phyloP scores from a whole-genome alignment of 2,888 invertebrate genomes.

The Pollenia griseotomentosa region DNA sequence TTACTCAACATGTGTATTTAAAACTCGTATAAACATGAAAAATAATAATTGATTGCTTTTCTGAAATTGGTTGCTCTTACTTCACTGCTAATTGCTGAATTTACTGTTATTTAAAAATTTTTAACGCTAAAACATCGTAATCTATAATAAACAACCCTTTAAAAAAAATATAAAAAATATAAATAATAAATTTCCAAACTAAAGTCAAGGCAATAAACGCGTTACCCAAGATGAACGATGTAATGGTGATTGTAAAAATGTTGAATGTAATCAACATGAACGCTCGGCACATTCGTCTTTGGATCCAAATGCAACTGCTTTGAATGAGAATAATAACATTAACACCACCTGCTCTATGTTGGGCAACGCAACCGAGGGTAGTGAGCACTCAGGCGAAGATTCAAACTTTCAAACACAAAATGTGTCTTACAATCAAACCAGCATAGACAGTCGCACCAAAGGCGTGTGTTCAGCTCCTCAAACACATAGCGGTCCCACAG shows the following conservation, averaged over 20 bases:
- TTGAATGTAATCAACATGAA: slow-evolving; percentile 77
- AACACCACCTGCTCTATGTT: slow-evolving; percentile 71
- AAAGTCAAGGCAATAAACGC: slow-evolving; percentile 55
- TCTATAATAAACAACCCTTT: not conserved
- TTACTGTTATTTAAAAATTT: slow-evolving; percentile 61
- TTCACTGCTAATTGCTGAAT: slow-evolving; percentile 80
- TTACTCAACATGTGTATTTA: slow-evolving; percentile 53
- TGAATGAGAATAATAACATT: slow-evolving; percentile 77
- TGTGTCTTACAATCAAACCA: slow-evolving; percentile 79
- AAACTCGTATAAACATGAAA: slow-evolving; percentile 33
- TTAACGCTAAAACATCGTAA: slow-evolving; percentile 7
- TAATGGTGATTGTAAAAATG: slow-evolving; percentile 79
- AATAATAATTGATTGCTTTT: slow-evolving; percentile 57
- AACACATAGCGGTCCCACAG: slow-evolving; percentile 85
- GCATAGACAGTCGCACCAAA: slow-evolving; percentile 84
- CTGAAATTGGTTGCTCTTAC: slow-evolving; percentile 80
- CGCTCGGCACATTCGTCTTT: slow-evolving; percentile 71
- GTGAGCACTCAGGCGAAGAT: slow-evolving; percentile 43
- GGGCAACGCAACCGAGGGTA: slow-evolving; percentile 66
- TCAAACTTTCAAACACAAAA: slow-evolving; percentile 72
- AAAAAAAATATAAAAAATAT: not conserved
- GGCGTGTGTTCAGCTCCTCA: slow-evolving; percentile 84
- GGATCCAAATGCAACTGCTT: slow-evolving; percentile 74
- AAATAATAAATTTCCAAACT: not conserved
- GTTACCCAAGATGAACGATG: slow-evolving; percentile 72